phyloP scores from a whole-genome alignment of 1,140 invertebrate species.

The Diachasmimorpha longicaudata region DNA sequence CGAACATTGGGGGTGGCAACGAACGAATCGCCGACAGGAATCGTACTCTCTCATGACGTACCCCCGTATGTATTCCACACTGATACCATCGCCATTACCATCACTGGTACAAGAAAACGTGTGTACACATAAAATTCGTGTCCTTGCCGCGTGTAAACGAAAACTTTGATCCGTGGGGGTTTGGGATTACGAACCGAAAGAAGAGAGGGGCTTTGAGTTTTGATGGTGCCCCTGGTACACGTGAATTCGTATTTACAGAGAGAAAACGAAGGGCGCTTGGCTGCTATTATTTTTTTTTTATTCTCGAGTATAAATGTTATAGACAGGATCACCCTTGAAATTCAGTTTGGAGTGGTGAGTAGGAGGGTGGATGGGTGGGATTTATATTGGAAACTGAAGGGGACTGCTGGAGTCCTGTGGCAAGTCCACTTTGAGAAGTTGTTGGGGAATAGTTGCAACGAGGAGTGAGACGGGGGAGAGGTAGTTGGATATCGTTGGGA shows the following conservation, averaged over 20 bases:
- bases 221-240: neutral
- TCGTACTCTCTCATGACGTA: neutral
- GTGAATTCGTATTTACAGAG: slow-evolving; percentile 16
- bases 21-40: neutral
- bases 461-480: neutral
- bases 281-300: neutral
- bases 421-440: slow-evolving; percentile 17
- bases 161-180: neutral
- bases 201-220: neutral
- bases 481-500: neutral
- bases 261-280: neutral
- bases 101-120: neutral
- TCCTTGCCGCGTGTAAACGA: neutral
- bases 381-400: slow-evolving; percentile 12
- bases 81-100: neutral
- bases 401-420: neutral
- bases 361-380: neutral
- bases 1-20: neutral
- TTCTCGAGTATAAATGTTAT: neutral
- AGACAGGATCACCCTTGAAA: slow-evolving; percentile 21
- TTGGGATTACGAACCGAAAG: neutral
- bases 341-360: neutral
- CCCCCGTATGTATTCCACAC: neutral
- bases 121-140: slow-evolving; percentile 14
- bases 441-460: slow-evolving; percentile 1